A percentile compares a stretch with the other conserved stretches of the same genome.
These are phyloP conservation scores for Cephus pulcher DNA, from an alignment of 2,888 invertebrate genomes.

Conservation along the genomic window DNA sequence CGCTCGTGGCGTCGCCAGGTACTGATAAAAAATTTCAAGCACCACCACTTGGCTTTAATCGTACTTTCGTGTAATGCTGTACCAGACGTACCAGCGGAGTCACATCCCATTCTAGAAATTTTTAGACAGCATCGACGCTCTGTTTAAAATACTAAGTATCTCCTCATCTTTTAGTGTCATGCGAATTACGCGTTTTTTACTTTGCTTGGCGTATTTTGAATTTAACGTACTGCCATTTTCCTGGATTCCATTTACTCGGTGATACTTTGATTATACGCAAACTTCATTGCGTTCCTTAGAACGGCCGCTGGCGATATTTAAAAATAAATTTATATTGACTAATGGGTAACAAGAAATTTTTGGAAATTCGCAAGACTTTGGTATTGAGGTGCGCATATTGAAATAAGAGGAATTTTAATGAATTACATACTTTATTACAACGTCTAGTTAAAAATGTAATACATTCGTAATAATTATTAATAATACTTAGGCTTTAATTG, in stretches of 20 bases:
- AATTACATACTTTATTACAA: slow-evolving; percentile 7
- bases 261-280: background rate
- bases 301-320: background rate
- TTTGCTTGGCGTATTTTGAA: background rate
- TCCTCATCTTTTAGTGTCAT: background rate
- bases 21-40: slow-evolving; percentile 31
- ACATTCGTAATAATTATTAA: slow-evolving; percentile 35
- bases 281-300: background rate
- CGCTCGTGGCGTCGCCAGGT: slow-evolving; percentile 14
- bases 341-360: background rate
- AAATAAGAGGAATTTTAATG: background rate
- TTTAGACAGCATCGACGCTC: background rate
- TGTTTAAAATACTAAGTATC: background rate
- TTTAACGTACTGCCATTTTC: background rate
- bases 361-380: background rate
- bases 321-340: background rate
- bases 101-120: background rate
- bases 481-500: slow-evolving; percentile 27
- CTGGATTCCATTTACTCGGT: background rate
- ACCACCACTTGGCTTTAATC: slow-evolving; percentile 34
- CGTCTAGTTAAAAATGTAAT: slow-evolving; percentile 39
- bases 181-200: background rate
- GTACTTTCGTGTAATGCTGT: slow-evolving; percentile 30
- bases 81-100: background rate
- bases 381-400: background rate